These are phyloP conservation scores for Adela reaumurella DNA, from an alignment of 2,888 invertebrate species.

Conservation along the genomic window DNA sequence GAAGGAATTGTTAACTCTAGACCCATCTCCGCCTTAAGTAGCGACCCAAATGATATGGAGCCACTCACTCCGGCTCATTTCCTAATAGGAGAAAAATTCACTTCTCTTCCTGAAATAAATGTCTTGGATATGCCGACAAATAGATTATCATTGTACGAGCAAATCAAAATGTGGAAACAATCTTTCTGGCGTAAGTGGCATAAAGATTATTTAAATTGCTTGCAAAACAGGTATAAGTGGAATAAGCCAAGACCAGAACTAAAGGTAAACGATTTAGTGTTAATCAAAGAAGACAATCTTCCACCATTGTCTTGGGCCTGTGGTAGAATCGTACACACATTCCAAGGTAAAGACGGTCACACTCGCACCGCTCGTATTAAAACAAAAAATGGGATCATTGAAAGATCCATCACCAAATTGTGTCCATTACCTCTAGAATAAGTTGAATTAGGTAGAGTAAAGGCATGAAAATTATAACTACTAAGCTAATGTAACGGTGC, in stretches of 20 bases:
- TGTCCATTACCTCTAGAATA: no score
- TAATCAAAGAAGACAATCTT: background rate
- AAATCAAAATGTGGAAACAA: background rate
- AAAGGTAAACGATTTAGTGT: background rate
- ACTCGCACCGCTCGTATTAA: no score
- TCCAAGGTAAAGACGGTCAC: no score
- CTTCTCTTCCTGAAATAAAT: background rate
- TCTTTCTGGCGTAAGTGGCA: background rate
- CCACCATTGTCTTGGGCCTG: background rate
- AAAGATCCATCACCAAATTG: no score
- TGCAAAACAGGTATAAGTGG: background rate
- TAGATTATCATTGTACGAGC: background rate
- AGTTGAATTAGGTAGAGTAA: no score
- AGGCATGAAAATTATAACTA: no score
- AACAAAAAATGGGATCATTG: no score
- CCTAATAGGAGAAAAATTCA: background rate
- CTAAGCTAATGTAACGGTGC: no score
- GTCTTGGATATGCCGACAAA: background rate
- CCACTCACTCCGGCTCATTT: background rate
- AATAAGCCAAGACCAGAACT: background rate
- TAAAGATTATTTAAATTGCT: background rate
- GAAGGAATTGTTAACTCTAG: background rate
- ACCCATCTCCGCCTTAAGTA: background rate
- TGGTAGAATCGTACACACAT: background rate
- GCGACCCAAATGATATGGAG: background rate